phyloP scores from a whole-genome alignment of 2,113 vertebrate species.

The Rhabdomys dilectus region DNA sequence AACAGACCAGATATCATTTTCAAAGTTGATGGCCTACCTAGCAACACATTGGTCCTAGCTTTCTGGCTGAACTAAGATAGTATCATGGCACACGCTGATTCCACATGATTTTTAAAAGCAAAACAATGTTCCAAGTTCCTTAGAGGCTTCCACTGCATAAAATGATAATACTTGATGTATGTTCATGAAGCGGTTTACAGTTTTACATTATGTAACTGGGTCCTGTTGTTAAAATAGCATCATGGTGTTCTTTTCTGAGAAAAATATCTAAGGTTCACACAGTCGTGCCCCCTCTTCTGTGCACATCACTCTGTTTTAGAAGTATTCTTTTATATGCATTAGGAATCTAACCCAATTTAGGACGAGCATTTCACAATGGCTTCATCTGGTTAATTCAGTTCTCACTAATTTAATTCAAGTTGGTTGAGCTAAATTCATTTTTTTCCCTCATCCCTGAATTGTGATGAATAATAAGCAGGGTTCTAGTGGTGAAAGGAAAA shows the following conservation, averaged over 20 bases:
- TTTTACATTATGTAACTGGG: conserved; percentile 28
- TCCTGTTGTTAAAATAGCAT: conserved; percentile 29
- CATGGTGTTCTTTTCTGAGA: conserved; percentile 32
- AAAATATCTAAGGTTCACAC: conserved; percentile 23
- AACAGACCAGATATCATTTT: conserved; percentile 34
- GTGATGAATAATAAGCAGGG: conserved; percentile 30
- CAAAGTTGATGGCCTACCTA: conserved; percentile 54
- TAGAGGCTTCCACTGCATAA: not conserved
- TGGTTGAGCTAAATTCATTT: conserved; percentile 42
- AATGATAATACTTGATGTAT: not conserved
- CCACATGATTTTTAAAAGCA: conserved; percentile 41
- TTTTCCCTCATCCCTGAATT: conserved; percentile 62
- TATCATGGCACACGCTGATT: not conserved
- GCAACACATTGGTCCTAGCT: not conserved
- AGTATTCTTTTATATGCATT: conserved; percentile 29
- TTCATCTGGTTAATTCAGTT: conserved; percentile 66
- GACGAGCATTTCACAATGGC: conserved; percentile 44
- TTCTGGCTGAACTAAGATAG: conserved; percentile 41
- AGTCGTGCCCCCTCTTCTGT: not conserved
- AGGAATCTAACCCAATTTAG: conserved; percentile 49
- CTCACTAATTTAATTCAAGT: conserved; percentile 61
- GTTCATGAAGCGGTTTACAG: conserved; percentile 13
- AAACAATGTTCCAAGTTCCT: not conserved
- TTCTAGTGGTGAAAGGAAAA: not conserved
- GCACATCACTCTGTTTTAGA: conserved; percentile 16